Percentiles rank a stretch among this genome's conserved stretches.
Evolutionary conservation across 2,888 invertebrate species (phyloP).

Genomic region (Amblyjoppa proteus): DNA sequence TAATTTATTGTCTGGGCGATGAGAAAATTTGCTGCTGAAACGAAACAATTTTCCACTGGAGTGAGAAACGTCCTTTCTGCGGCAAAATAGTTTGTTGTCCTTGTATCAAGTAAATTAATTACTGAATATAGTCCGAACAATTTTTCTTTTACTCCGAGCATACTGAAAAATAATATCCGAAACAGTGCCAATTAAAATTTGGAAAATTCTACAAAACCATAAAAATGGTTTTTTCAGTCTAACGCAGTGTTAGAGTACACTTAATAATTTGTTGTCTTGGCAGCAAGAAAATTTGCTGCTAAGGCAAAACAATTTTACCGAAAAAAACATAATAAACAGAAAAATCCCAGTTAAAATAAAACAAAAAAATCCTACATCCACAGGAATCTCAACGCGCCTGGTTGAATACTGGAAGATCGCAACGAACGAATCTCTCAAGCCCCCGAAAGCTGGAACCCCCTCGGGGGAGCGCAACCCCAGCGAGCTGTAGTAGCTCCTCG

Average conservation of each 20-base stretch:
- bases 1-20: not conserved
- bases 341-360: not conserved
- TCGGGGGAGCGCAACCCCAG: not conserved
- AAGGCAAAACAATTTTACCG: too few relatives aligned
- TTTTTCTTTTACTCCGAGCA: not conserved
- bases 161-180: too few relatives aligned
- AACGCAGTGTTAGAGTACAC: not conserved
- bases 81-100: not conserved
- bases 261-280: not conserved
- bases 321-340: too few relatives aligned
- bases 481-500: slow-evolving; percentile 9
- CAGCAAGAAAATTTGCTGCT: not conserved
- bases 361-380: not conserved
- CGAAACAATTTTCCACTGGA: not conserved
- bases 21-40: not conserved
- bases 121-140: not conserved
- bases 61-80: not conserved
- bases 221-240: too few relatives aligned
- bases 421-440: not conserved
- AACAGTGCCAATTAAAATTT: too few relatives aligned
- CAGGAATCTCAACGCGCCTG: not conserved
- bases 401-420: not conserved
- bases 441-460: not conserved
- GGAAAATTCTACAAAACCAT: too few relatives aligned
- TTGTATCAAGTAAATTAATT: not conserved